phyloP scores from a whole-genome alignment of 2,113 vertebrate genomes.

The Dryoscopus gambensis region DNA sequence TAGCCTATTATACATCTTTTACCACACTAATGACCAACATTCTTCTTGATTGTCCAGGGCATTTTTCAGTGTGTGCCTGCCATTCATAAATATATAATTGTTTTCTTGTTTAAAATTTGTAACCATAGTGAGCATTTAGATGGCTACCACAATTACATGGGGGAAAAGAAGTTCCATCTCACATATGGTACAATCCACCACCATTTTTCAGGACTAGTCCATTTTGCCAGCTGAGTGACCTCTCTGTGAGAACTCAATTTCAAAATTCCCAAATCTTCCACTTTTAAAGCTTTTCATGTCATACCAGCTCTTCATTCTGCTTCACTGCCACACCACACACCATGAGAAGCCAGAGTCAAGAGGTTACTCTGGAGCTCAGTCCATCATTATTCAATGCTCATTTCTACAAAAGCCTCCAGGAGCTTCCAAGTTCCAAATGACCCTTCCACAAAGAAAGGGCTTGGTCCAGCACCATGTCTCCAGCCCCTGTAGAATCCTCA shows the following conservation, averaged over 20 bases:
- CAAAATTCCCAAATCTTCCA: not conserved
- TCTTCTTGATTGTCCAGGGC: not conserved
- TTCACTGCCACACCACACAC: not conserved
- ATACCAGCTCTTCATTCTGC: not conserved
- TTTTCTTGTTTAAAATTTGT: not conserved
- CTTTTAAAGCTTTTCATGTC: not conserved
- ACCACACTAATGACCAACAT: not conserved
- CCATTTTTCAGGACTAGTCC: not conserved
- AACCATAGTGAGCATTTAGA: not conserved
- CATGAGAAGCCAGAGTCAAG: not conserved
- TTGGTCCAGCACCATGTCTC: not conserved
- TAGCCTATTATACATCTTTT: conserved; percentile 2
- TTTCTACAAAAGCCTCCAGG: not conserved
- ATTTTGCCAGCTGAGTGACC: not conserved
- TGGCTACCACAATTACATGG: not conserved
- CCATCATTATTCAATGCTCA: not conserved
- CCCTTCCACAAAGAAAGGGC: not conserved
- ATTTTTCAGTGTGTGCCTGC: not conserved
- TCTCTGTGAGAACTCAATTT: not conserved
- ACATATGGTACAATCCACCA: not conserved
- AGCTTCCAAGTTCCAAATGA: not conserved
- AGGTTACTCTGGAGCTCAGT: not conserved
- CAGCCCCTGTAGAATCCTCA: not conserved
- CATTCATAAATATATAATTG: not conserved
- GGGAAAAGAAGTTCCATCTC: not conserved